These are phyloP conservation scores for Stegastes partitus DNA, from an alignment of 2,113 vertebrate genomes.

Conservation along the genomic window DNA sequence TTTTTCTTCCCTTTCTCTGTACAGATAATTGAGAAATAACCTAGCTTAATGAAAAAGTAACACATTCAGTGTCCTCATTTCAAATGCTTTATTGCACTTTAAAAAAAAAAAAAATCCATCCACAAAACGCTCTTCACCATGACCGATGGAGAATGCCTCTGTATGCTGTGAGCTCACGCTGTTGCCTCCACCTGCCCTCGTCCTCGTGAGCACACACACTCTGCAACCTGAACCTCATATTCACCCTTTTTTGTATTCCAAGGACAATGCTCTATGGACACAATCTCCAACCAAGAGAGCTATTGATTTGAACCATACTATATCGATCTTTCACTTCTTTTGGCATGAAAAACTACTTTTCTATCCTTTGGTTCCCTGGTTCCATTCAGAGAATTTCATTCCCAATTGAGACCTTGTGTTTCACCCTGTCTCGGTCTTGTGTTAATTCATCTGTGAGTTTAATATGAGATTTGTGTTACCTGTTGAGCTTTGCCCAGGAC, in stretches of 20 bases:
- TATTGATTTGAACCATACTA: slow-evolving; percentile 67
- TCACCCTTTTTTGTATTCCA: slow-evolving; percentile 67
- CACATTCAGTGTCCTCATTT: slow-evolving; percentile 8
- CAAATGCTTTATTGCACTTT: slow-evolving; percentile 23
- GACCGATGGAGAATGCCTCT: slow-evolving; percentile 41
- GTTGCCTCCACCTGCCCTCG: slow-evolving; percentile 55
- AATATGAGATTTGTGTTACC: slow-evolving; percentile 56
- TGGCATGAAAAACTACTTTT: slow-evolving; percentile 59
- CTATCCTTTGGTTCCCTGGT: slow-evolving; percentile 47
- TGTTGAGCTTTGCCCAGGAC: slow-evolving; percentile 36
- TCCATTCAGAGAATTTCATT: slow-evolving; percentile 51
- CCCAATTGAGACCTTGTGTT: slow-evolving; percentile 54
- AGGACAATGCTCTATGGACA: slow-evolving; percentile 51
- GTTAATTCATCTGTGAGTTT: slow-evolving; percentile 65
- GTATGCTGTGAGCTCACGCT: slow-evolving; percentile 46
- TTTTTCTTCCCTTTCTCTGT: neutral
- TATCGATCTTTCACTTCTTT: slow-evolving; percentile 67
- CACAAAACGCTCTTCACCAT: slow-evolving; percentile 45
- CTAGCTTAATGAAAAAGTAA: slow-evolving; percentile 3
- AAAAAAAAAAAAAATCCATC: slow-evolving; percentile 46
- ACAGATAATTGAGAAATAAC: neutral
- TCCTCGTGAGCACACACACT: slow-evolving; percentile 41
- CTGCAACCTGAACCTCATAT: slow-evolving; percentile 45
- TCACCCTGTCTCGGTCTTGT: slow-evolving; percentile 30
- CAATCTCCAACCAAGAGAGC: slow-evolving; percentile 64